Evolutionary conservation across 2,113 vertebrate genomes (phyloP), one percentile per base, ranked within the genome.

Genomic region (Echinops telfairi): DNA sequence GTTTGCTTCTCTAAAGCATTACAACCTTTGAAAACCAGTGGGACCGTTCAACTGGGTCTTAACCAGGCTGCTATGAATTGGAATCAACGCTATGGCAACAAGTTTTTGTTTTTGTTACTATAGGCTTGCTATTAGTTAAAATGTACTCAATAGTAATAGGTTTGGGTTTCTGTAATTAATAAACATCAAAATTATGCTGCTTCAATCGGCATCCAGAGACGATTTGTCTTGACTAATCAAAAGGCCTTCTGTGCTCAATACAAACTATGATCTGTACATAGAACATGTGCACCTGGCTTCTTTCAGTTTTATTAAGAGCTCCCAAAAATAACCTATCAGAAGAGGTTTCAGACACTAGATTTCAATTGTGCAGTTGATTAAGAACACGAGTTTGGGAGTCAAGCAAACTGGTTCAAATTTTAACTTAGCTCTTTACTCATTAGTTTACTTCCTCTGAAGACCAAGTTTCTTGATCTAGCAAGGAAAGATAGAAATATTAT

Each of bases 261-360:
- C 19, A 80, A 83, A 93, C 3, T 83, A 23, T 89, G 77, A 83
- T 47, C 75, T 64, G 22, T 76, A 40, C 40, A 40, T 40, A 40
- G 58, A 33, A 71, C 47, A 77, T 20, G 60, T 8, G 60, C 8
- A 85, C 40, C 40, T 40, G 40, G 40, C 40, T 15, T 11, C 3
- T 87, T 89, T 70, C n/a, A 53, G 40, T 33, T 81, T 68, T 62
- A 88, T 82, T 92, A 95, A 58, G 14, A 76, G 14, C n/a, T n/a
- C 2, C 40, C 17, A 81, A 84, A 84, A 38, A 79, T 80, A 47
- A 38, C 40, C 70, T 71, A 40, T 78, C 23, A 43, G 19, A 38
- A 85, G 33, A 58, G 23, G 0, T n/a, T 84, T 25, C 64, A 31
- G 20, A 81, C 47, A 91, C 25, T 77, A 77, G 3, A 81, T 73